These are phyloP conservation scores for Sceliomorpha sp. DNA, from an alignment of 2,888 invertebrate genomes.

Conservation along the genomic window DNA sequence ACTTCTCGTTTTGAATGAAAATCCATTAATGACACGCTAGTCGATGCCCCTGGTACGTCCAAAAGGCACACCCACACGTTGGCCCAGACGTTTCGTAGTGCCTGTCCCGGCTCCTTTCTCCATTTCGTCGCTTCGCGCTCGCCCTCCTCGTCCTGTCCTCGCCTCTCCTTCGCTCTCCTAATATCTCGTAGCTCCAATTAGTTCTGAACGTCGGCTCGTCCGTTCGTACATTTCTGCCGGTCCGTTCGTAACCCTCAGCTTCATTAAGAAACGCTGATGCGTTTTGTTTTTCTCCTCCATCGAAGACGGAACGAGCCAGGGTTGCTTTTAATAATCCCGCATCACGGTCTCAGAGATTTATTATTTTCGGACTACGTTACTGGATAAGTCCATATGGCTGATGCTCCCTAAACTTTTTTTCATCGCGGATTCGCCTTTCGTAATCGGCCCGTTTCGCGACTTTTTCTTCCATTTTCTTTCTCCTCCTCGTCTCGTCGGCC, in stretches of 20 bases:
- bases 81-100: too few species aligned
- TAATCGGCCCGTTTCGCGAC: slow-evolving; percentile 20
- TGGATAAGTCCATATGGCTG: slow-evolving; percentile 72
- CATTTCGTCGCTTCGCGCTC: slow-evolving; percentile 22
- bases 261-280: slow-evolving; percentile 80
- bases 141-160: slow-evolving; percentile 49
- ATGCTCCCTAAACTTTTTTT: slow-evolving; percentile 60
- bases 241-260: slow-evolving; percentile 75
- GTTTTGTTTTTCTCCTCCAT: slow-evolving; percentile 77
- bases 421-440: slow-evolving; percentile 19
- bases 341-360: slow-evolving; percentile 77
- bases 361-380: slow-evolving; percentile 79
- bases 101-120: slow-evolving; percentile 45
- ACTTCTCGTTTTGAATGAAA: too few species aligned
- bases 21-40: slow-evolving; percentile 4
- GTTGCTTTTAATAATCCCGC: slow-evolving; percentile 79
- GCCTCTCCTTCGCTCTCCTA: slow-evolving; percentile 63
- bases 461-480: slow-evolving; percentile 52
- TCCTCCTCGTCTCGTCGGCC: slow-evolving; percentile 16
- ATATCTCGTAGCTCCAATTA: slow-evolving; percentile 80
- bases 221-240: slow-evolving; percentile 56
- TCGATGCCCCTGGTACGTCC: slow-evolving; percentile 36
- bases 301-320: slow-evolving; percentile 69
- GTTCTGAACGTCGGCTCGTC: slow-evolving; percentile 72
- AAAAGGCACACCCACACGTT: slow-evolving; percentile 56